phyloP scores from a whole-genome alignment of 1,140 invertebrate species.

The Drosophila subobscura region DNA sequence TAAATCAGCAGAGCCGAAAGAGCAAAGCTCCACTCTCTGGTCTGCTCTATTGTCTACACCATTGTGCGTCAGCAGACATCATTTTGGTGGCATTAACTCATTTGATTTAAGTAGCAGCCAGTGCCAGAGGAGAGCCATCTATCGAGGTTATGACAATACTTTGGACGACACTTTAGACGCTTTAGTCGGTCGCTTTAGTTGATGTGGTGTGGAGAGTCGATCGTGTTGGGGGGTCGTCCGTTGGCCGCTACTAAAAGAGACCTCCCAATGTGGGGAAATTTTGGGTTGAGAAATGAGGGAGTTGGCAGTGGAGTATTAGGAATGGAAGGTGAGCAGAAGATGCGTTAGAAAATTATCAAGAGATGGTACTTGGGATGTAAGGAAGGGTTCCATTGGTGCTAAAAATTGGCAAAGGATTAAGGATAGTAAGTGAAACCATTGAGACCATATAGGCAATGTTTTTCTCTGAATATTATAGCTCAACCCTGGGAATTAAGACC shows the following conservation, averaged over 20 bases:
- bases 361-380: too few species aligned
- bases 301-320: neutral
- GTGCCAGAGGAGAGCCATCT: slow-evolving; percentile 18
- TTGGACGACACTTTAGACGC: slow-evolving; percentile 33
- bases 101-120: slow-evolving; percentile 70
- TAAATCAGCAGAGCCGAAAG: slow-evolving; percentile 71
- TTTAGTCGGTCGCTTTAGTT: too few species aligned
- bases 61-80: slow-evolving; percentile 66
- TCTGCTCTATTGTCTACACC: slow-evolving; percentile 67
- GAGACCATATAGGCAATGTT: too few species aligned
- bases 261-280: slow-evolving; percentile 36
- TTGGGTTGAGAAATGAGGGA: slow-evolving; percentile 3
- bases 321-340: neutral
- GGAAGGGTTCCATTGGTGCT: too few species aligned
- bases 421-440: too few species aligned
- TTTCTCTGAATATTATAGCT: too few species aligned
- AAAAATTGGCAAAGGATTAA: too few species aligned
- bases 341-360: neutral
- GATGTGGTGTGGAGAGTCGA: too few species aligned
- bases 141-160: slow-evolving; percentile 58
- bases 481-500: too few species aligned
- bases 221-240: slow-evolving; percentile 46
- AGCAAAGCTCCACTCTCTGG: slow-evolving; percentile 2
- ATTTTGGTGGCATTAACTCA: slow-evolving; percentile 76
- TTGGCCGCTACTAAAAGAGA: slow-evolving; percentile 7